Evolutionary conservation across 1,140 invertebrate species (phyloP).

Genomic region (Amphibalanus amphitrite): DNA sequence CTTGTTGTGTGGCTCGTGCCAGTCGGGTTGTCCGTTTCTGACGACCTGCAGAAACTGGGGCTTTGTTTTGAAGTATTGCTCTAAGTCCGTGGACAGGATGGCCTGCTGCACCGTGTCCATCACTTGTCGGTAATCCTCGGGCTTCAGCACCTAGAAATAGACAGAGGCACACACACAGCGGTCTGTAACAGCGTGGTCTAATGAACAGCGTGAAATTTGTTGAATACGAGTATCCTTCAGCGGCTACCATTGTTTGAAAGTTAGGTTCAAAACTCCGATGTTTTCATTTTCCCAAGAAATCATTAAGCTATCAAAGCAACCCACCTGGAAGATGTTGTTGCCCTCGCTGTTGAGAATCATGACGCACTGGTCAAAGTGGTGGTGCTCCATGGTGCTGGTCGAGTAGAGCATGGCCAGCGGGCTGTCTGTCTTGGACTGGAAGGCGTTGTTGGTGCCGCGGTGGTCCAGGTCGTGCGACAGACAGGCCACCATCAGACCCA

Average conservation of each 20-base stretch:
- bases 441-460: conserved; percentile 89
- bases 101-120: conserved; percentile 84
- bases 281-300: too few species aligned
- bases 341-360: conserved; percentile 88
- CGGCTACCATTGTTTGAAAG: too few species aligned
- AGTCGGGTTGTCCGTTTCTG: conserved; percentile 75
- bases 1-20: conserved; percentile 80
- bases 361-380: conserved; percentile 94
- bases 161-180: too few species aligned
- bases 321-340: conserved; percentile 82
- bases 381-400: conserved; percentile 92
- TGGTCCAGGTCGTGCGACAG: conserved; percentile 93
- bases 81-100: conserved; percentile 85
- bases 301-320: conserved; percentile 77
- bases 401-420: conserved; percentile 84
- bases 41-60: conserved; percentile 73
- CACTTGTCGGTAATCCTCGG: conserved; percentile 70
- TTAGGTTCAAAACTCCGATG: too few species aligned
- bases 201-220: too few species aligned
- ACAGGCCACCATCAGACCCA: conserved; percentile 87
- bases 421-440: conserved; percentile 53
- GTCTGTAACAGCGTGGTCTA: too few species aligned
- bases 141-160: conserved; percentile 67
- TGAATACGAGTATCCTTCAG: too few species aligned
- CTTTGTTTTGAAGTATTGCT: conserved; percentile 90